A percentile compares a stretch with the other conserved stretches of the same genome.
phyloP scores from a whole-genome alignment of 2,113 vertebrate species.

The Lethenteron reissneri region DNA sequence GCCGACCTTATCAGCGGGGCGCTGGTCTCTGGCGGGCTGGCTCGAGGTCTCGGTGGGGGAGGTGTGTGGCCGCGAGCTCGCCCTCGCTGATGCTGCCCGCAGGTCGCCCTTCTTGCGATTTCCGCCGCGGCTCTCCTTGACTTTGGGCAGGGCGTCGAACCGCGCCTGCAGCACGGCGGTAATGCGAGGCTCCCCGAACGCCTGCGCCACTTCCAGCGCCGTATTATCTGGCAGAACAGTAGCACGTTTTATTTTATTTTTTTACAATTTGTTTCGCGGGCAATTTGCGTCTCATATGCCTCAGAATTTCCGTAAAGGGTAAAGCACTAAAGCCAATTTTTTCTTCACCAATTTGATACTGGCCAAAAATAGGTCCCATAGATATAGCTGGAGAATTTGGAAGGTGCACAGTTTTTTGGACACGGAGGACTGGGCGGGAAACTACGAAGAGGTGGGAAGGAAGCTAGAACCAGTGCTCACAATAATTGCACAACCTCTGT shows the following conservation, averaged over 20 bases:
- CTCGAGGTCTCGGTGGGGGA: no score
- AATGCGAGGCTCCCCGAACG: slow-evolving; percentile 34
- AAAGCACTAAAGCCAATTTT: background rate
- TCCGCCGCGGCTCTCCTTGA: slow-evolving; percentile 19
- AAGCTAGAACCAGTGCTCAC: background rate
- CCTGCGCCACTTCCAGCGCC: slow-evolving; percentile 40
- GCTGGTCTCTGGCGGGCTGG: no score
- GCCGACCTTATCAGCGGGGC: no score
- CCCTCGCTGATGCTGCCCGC: no score
- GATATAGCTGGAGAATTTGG: no score
- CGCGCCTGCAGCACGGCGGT: slow-evolving; percentile 38
- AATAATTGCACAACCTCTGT: background rate
- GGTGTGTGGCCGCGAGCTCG: no score
- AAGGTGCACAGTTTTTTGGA: background rate
- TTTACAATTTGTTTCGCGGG: background rate
- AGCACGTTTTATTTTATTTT: background rate
- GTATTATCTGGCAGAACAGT: slow-evolving; percentile 28
- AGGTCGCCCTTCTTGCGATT: slow-evolving; percentile 15
- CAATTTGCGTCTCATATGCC: no score
- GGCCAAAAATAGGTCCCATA: background rate
- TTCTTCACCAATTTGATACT: background rate
- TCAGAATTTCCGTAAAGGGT: background rate
- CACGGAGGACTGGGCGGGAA: background rate
- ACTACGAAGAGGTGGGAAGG: background rate
- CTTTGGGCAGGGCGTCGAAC: slow-evolving; percentile 27